Base-by-base conservation (phyloP, 2,888 invertebrate species). In the Villa cingulata region DNA sequence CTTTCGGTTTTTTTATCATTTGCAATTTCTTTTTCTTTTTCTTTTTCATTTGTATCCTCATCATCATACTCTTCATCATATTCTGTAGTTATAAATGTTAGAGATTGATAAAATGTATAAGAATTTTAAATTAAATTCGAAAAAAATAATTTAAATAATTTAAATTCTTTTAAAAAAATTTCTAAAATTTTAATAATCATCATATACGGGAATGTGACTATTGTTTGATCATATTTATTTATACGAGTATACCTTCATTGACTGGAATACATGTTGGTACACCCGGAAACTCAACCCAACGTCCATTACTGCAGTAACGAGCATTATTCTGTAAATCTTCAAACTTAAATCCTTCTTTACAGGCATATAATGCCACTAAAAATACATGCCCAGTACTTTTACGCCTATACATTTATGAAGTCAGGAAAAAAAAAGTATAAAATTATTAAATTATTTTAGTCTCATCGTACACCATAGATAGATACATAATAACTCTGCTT, bases 221-320 rank as follows among this genome's bases (percentile, higher is more conserved):
- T n/a, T n/a, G n/a, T 39, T 39, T 39, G 6, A 39, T 39, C 9
- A 4, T 1, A 19, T 16, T 39, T 19, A 14, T 39, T 19, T 19
- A 2, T 1, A 12, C 12, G 12, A 12, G 3, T 12, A 12, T 32
- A 34, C 50, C 52, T 14, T 37, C 49, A 38, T 41, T 50, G 12
- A 45, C 19, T 20, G 48, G 23, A 15, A 62, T 51, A 57, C 79
- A 79, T 46, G 65, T 65, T 18, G 79, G 78, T 40, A 70, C 66
- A 14, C 78, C 78, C 19, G 78, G 77, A 39, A 70, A 66, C 10
- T 78, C 78, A 49, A 76, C 62, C 80, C 80, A 80, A 54, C 64
- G 64, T 41, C 68, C 66, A 47, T 66, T 62, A 55, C 75, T 74
- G 59, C 79, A 80, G 60, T 72, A 78, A 55, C 79, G 68, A 41